Conservation (phyloP, 2,113 vertebrate genomes). For the Otus sunia region DNA sequence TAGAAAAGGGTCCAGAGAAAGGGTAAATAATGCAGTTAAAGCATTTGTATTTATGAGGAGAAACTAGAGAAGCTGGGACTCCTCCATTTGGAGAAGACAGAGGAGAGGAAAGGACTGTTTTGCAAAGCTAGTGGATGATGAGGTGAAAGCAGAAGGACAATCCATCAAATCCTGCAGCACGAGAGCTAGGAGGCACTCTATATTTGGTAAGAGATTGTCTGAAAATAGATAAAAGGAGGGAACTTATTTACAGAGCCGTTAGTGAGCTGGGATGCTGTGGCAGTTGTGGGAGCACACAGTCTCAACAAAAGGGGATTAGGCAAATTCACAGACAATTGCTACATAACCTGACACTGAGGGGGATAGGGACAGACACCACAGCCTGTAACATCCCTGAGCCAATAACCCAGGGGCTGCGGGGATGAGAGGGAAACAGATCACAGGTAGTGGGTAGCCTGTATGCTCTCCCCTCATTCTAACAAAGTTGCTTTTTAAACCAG, state of each 20-base stretch:
- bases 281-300: background rate
- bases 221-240: background rate
- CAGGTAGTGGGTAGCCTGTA: background rate
- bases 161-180: background rate
- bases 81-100: background rate
- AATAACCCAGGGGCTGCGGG: background rate
- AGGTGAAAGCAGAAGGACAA: background rate
- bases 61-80: background rate
- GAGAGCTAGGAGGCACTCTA: background rate
- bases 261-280: background rate
- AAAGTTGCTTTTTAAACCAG: background rate
- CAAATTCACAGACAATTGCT: background rate
- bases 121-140: background rate
- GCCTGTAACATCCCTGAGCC: background rate
- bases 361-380: too few relatives aligned
- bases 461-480: background rate
- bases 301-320: background rate
- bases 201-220: background rate
- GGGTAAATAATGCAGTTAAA: background rate
- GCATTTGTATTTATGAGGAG: background rate
- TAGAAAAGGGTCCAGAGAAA: background rate
- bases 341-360: background rate
- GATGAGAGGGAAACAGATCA: background rate
- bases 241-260: background rate
- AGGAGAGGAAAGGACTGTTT: background rate